Evolutionary conservation across 2,113 vertebrate genomes (phyloP).

Genomic region (Oxygymnocypris stewartii): DNA sequence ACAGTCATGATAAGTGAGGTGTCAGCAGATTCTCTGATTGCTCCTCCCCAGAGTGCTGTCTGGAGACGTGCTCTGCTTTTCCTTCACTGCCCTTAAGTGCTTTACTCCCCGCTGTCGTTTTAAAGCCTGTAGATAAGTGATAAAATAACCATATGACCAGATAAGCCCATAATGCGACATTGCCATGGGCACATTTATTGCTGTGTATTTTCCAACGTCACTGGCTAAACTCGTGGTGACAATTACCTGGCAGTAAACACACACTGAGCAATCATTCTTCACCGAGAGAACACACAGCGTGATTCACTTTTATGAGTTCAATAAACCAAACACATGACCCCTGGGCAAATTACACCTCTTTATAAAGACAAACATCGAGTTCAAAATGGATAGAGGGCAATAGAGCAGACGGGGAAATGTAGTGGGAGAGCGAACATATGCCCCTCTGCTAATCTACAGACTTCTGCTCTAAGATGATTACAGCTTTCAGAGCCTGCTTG

Average conservation of each 20-base stretch:
- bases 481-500: slow-evolving; percentile 37
- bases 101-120: not conserved
- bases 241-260: not conserved
- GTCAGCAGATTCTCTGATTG: slow-evolving; percentile 29
- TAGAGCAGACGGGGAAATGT: not conserved
- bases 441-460: slow-evolving; percentile 47
- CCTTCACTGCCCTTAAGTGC: slow-evolving; percentile 5
- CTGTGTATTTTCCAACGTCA: slow-evolving; percentile 5
- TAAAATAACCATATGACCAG: slow-evolving; percentile 3
- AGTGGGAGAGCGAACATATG: slow-evolving; percentile 46
- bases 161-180: slow-evolving; percentile 18
- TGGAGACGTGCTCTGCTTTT: slow-evolving; percentile 43
- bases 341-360: slow-evolving; percentile 41
- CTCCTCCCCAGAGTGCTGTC: slow-evolving; percentile 19
- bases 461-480: slow-evolving; percentile 51
- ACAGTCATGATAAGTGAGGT: slow-evolving; percentile 21
- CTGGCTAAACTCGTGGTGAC: slow-evolving; percentile 6
- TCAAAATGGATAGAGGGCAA: not conserved
- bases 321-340: slow-evolving; percentile 1
- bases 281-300: slow-evolving; percentile 19
- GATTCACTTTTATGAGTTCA: slow-evolving; percentile 30
- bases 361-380: slow-evolving; percentile 29
- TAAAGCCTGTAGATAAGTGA: slow-evolving; percentile 16
- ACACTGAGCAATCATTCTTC: not conserved
- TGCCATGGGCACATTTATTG: not conserved